Evolutionary conservation across 2,888 invertebrate species (phyloP).

Genomic region (Cantharis rustica): DNA sequence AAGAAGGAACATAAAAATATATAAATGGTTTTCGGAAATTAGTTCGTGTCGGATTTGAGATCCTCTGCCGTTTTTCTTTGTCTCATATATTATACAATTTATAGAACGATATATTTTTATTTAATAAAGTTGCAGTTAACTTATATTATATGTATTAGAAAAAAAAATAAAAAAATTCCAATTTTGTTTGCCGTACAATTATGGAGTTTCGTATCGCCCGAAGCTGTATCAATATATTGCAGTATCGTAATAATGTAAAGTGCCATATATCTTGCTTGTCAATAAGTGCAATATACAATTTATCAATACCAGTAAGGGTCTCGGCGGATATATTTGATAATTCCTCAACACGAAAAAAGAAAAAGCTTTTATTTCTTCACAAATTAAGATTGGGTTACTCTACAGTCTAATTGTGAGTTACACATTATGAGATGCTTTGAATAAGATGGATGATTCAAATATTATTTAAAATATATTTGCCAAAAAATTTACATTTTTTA

Average conservation of each 20-base stretch:
- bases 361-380: not conserved
- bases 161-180: not conserved
- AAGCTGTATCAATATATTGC: not conserved
- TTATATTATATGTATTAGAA: not conserved
- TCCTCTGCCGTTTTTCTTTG: not conserved
- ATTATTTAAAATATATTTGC: too few relatives aligned
- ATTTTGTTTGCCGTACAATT: not conserved
- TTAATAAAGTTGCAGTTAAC: not conserved
- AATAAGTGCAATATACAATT: not conserved
- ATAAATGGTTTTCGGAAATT: not conserved
- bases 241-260: not conserved
- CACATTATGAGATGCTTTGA: too few relatives aligned
- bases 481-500: too few relatives aligned
- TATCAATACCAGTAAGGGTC: not conserved
- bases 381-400: not conserved
- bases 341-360: not conserved
- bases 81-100: not conserved
- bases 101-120: not conserved
- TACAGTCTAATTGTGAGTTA: not conserved
- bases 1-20: not conserved
- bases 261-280: not conserved
- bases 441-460: too few relatives aligned
- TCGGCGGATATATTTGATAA: not conserved
- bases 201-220: not conserved
- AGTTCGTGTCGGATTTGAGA: not conserved